phyloP scores from a whole-genome alignment of 2,888 invertebrate genomes.

The Xanthia togata region DNA sequence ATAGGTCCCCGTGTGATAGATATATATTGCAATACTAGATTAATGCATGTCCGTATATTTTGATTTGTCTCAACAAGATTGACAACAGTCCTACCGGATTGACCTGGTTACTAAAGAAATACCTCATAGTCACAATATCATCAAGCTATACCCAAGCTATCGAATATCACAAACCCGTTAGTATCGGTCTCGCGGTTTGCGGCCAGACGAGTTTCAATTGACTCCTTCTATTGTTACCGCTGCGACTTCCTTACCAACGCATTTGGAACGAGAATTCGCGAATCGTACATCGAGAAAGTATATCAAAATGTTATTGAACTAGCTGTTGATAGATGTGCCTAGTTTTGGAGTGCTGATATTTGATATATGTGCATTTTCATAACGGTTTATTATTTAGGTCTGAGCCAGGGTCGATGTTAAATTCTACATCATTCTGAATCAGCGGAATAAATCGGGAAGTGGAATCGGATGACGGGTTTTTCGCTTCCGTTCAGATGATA shows the following conservation, averaged over 20 bases:
- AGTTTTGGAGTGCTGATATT: conserved; percentile 6
- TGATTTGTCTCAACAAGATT: background rate
- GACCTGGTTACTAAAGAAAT: background rate
- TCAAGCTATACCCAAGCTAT: conserved; percentile 50
- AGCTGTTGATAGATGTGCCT: background rate
- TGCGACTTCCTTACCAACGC: conserved; percentile 53
- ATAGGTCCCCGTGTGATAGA: background rate
- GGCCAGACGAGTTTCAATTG: conserved; percentile 60
- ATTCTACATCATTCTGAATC: conserved; percentile 4
- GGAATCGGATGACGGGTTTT: conserved; percentile 8
- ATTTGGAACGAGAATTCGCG: conserved; percentile 58
- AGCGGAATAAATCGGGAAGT: conserved; percentile 8
- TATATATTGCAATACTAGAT: background rate
- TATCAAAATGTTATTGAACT: conserved; percentile 40
- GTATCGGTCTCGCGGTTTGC: conserved; percentile 64
- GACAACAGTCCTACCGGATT: background rate
- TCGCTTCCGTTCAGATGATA: conserved; percentile 5
- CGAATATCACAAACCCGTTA: conserved; percentile 57
- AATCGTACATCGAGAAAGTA: conserved; percentile 46
- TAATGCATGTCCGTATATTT: background rate
- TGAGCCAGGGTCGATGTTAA: conserved; percentile 1
- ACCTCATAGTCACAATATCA: conserved; percentile 24
- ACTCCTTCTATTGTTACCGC: conserved; percentile 58
- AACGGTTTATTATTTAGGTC: background rate
- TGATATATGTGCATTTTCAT: background rate